These are phyloP conservation scores for Drosophila picticornis DNA, from an alignment of 2,888 invertebrate species.

Conservation along the genomic window DNA sequence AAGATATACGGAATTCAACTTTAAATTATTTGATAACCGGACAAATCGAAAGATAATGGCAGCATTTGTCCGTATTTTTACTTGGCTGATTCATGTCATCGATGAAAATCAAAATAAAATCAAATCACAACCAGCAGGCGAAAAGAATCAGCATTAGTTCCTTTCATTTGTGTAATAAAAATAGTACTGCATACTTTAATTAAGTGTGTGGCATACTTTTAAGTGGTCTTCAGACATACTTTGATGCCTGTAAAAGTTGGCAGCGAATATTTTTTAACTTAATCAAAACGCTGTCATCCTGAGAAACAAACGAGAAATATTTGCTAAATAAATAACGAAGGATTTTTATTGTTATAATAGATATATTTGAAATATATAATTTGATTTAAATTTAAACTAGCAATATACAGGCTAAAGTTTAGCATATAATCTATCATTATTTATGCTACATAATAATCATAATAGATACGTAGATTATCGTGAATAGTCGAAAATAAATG, in stretches of 20 bases:
- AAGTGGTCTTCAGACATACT: neutral
- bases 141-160: neutral
- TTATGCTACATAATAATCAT: slow-evolving; percentile 62
- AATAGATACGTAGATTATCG: slow-evolving; percentile 45
- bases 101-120: neutral
- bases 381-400: slow-evolving; percentile 78
- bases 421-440: slow-evolving; percentile 51
- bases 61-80: neutral
- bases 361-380: slow-evolving; percentile 78
- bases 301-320: neutral
- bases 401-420: slow-evolving; percentile 72
- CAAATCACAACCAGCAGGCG: neutral
- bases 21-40: neutral
- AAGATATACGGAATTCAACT: neutral
- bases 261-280: neutral
- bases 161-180: neutral
- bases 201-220: slow-evolving; percentile 4
- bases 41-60: neutral
- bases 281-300: neutral
- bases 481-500: slow-evolving; percentile 47
- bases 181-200: neutral
- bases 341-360: slow-evolving; percentile 40
- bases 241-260: neutral
- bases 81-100: neutral
- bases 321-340: neutral